These are phyloP conservation scores for Alsophila aescularia DNA, from an alignment of 2,888 invertebrate genomes.

Conservation along the genomic window DNA sequence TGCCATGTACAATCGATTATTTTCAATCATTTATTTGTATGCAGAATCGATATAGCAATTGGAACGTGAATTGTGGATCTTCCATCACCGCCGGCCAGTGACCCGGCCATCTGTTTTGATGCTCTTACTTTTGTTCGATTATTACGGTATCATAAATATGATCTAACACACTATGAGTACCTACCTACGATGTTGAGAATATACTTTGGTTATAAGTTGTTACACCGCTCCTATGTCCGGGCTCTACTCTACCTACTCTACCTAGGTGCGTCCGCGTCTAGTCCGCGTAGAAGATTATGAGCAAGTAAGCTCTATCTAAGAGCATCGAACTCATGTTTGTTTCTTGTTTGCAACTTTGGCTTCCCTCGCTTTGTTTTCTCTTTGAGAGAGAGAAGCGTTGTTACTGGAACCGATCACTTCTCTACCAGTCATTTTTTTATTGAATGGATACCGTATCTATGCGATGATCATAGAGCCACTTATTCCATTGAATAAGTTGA, in stretches of 20 bases:
- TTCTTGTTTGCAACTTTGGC: too few species aligned
- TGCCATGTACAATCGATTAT: constrained; percentile 50
- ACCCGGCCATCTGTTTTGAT: constrained; percentile 57
- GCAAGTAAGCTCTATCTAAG: background rate
- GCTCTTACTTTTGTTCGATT: constrained; percentile 45
- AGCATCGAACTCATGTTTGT: too few species aligned
- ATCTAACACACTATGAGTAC: background rate
- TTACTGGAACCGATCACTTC: too few species aligned
- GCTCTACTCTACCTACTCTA: too few species aligned
- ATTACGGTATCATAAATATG: background rate
- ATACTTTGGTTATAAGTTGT: background rate
- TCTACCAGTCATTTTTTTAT: too few species aligned
- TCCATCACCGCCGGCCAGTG: constrained; percentile 58
- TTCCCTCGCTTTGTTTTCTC: too few species aligned
- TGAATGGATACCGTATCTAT: too few species aligned
- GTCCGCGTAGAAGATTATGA: too few species aligned
- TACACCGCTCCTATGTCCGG: background rate
- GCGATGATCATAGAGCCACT: too few species aligned
- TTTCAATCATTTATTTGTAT: constrained; percentile 51
- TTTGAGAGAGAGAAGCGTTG: too few species aligned
- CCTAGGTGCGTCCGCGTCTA: too few species aligned
- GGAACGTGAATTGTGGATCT: constrained; percentile 46
- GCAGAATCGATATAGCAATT: constrained; percentile 59
- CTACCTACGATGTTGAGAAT: background rate
- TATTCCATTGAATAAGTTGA: too few species aligned